Conservation (phyloP, 2,888 invertebrate genomes). For the Clanis bilineata region DNA sequence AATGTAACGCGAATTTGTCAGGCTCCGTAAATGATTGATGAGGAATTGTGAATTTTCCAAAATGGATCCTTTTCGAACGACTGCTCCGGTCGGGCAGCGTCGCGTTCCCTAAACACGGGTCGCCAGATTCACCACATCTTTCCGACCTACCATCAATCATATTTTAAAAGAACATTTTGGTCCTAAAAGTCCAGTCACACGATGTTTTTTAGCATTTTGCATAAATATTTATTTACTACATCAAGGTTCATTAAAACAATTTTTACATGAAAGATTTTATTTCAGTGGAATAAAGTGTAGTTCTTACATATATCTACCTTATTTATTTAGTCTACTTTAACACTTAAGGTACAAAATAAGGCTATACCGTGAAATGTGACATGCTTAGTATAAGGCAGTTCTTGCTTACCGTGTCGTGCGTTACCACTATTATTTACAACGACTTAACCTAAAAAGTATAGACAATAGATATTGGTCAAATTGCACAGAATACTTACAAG, state of each 20-base stretch:
- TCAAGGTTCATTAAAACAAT: slow-evolving; percentile 17
- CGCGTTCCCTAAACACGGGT: not conserved
- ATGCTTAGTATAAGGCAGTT: slow-evolving; percentile 76
- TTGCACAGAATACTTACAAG: slow-evolving; percentile 47
- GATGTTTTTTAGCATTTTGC: slow-evolving; percentile 33
- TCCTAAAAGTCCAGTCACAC: slow-evolving; percentile 22
- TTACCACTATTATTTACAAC: slow-evolving; percentile 58
- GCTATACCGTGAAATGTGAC: slow-evolving; percentile 77
- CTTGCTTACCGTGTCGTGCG: slow-evolving; percentile 70
- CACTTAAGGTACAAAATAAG: slow-evolving; percentile 77
- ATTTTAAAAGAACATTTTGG: slow-evolving; percentile 38
- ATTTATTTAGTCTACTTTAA: slow-evolving; percentile 40
- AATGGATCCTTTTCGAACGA: slow-evolving; percentile 15
- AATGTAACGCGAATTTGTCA: slow-evolving; percentile 39
- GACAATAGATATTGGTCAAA: slow-evolving; percentile 68
- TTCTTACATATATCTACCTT: slow-evolving; percentile 42
- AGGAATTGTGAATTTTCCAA: slow-evolving; percentile 26
- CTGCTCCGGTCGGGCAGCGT: not conserved
- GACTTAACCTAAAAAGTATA: slow-evolving; percentile 44
- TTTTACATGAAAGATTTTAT: slow-evolving; percentile 46
- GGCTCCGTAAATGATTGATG: slow-evolving; percentile 46
- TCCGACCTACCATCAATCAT: slow-evolving; percentile 53
- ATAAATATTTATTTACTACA: slow-evolving; percentile 21
- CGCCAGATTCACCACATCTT: slow-evolving; percentile 26
- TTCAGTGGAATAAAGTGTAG: slow-evolving; percentile 56